These are phyloP conservation scores for Odontophorus gujanensis DNA, from an alignment of 2,113 vertebrate species.

Conservation along the genomic window DNA sequence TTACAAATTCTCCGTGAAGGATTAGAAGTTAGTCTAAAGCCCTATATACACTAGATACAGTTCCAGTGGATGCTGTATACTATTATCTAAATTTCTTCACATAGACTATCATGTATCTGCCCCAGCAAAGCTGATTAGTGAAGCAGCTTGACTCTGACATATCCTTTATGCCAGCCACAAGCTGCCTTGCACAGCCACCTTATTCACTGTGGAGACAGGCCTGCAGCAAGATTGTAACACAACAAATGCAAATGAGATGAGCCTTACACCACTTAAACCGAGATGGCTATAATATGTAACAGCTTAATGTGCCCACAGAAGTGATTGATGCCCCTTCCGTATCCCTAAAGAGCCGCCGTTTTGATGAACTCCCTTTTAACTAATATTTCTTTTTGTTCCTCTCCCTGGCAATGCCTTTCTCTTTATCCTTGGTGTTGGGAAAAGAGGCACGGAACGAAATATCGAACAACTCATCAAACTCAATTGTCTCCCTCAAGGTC, in stretches of 20 bases:
- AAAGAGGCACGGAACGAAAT: conserved; percentile 28
- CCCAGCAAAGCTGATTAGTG: conserved; percentile 86
- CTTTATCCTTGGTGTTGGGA: neutral
- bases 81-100: conserved; percentile 87
- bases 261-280: conserved; percentile 83
- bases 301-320: conserved; percentile 67
- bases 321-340: conserved; percentile 46
- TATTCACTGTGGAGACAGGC: conserved; percentile 84
- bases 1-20: conserved; percentile 78
- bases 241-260: conserved; percentile 87
- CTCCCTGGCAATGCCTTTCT: neutral
- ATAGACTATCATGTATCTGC: conserved; percentile 79
- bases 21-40: conserved; percentile 74
- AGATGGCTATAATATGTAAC: conserved; percentile 80
- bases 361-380: conserved; percentile 46
- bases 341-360: conserved; percentile 57
- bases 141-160: conserved; percentile 85
- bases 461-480: neutral
- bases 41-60: conserved; percentile 58
- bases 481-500: neutral
- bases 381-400: conserved; percentile 57
- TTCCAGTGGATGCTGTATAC: conserved; percentile 67
- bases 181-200: conserved; percentile 79
- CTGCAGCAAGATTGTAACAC: conserved; percentile 82
- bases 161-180: conserved; percentile 82